Evolutionary conservation across 2,888 invertebrate species (phyloP).

Genomic region (Phasia obesa): DNA sequence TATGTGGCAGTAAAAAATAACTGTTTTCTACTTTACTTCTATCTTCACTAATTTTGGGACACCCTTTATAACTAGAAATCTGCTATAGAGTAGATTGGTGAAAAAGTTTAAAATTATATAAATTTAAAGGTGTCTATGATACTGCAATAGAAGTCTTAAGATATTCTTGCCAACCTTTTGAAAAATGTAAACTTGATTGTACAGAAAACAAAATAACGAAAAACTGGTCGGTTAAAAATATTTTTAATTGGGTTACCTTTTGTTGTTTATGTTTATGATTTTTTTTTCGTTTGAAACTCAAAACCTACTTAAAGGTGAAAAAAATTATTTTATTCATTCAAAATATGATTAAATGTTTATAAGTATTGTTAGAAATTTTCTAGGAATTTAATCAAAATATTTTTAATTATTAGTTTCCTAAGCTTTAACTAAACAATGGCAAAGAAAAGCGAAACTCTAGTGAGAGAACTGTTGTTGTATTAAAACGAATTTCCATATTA

Average conservation of each 20-base stretch:
- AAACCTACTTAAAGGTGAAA: constrained; percentile 55
- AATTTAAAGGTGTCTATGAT: not conserved
- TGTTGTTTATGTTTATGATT: constrained; percentile 38
- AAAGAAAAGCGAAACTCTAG: not conserved
- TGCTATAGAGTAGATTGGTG: no score
- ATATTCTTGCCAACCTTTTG: not conserved
- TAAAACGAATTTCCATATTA: no score
- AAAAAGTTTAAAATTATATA: not conserved
- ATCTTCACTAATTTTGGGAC: no score
- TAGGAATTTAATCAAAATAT: constrained; percentile 38
- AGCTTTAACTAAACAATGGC: not conserved
- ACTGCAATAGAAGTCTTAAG: not conserved
- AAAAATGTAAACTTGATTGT: not conserved
- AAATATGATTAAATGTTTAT: not conserved
- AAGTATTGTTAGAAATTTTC: constrained; percentile 15
- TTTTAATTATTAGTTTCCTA: not conserved
- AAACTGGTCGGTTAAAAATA: constrained; percentile 51
- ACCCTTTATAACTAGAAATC: no score
- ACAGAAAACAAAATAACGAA: constrained; percentile 17
- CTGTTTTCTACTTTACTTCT: no score
- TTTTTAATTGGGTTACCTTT: constrained; percentile 57
- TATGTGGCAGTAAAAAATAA: no score
- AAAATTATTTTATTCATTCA: not conserved
- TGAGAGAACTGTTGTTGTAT: not conserved
- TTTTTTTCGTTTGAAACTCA: constrained; percentile 37